phyloP scores from a whole-genome alignment of 2,797 vertebrate genomes.

The Anguilla anguilla region DNA sequence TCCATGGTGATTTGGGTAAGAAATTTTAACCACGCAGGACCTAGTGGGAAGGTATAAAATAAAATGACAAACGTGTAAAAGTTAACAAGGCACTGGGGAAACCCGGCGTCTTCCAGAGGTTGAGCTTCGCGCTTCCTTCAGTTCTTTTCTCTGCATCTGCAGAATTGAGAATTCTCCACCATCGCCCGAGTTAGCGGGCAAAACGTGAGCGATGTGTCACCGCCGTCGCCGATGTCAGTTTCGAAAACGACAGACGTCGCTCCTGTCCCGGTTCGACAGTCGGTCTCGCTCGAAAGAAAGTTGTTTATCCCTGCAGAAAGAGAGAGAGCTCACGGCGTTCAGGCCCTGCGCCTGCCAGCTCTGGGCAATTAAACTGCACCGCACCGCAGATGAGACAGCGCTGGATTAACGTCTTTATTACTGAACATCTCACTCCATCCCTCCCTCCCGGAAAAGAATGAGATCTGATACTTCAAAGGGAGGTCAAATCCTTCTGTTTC shows the following conservation, averaged over 20 bases:
- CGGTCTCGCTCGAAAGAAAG: not conserved
- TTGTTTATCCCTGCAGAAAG: not conserved
- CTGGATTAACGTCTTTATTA: slow-evolving; percentile 22
- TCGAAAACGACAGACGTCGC: not conserved
- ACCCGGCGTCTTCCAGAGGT: slow-evolving; percentile 1
- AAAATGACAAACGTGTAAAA: slow-evolving; percentile 28
- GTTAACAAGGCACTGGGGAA: slow-evolving; percentile 33
- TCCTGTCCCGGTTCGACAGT: not conserved
- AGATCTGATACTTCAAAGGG: slow-evolving; percentile 57
- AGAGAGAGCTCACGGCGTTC: not conserved
- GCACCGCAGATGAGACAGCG: not conserved
- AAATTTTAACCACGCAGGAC: slow-evolving; percentile 32
- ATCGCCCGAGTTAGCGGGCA: not conserved
- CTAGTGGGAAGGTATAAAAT: slow-evolving; percentile 41
- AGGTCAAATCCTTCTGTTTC: slow-evolving; percentile 53
- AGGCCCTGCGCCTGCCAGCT: not conserved
- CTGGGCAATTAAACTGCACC: not conserved
- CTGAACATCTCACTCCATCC: slow-evolving; percentile 5
- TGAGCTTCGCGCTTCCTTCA: not conserved
- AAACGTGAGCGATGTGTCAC: not conserved
- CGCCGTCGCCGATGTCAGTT: not conserved
- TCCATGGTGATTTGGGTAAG: slow-evolving; percentile 70
- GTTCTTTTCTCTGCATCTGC: not conserved
- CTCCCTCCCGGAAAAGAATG: slow-evolving; percentile 41
- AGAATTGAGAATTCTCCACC: not conserved